Evolutionary conservation across 1,140 invertebrate species (phyloP), one percentile per base, ranked within the genome.

Genomic region (Radopholus similis): DNA sequence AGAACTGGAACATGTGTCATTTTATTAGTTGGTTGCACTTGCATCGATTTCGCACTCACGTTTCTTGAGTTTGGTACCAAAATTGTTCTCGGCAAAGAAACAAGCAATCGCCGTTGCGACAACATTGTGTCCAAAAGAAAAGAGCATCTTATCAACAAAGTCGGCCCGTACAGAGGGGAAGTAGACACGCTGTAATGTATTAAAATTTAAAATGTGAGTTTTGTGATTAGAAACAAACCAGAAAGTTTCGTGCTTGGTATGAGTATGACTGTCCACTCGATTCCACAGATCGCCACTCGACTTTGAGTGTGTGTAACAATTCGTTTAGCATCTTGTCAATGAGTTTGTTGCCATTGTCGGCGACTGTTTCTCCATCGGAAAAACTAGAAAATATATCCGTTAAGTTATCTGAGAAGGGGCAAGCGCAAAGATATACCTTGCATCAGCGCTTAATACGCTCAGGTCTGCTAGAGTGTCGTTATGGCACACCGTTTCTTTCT

Each of bases 21-120:
- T n/a, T n/a, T n/a, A 1, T 11, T 2, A 47, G 32, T 8, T 11
- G 6, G 5, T 11, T 26, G 28, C 21, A 11, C 1, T 47, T 11
- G 44, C 23, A 42, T 2, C 3, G 23, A 13, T 35, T 0, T 21
- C 6, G 51, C 32, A 30, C 9, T 64, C 40, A 68, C 66, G 38
- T 56, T 69, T 69, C n/a, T 47, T 42, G 8, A 68, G 38, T 40
- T 68, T 64, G 4, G 21, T 13, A 1, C 26, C 66, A 37, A 68
- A 35, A 26, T 55, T 69, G 66, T 68, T 68, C 26, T 68, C 64
- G 18, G 54, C 40, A 28, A 68, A 68, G n/a, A 68, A 68, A 21
- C 66, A 68, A 13, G 66, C 42, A 34, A 68, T 44, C n/a, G 66
- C 67, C 21, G 30, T 26, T 11, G 66, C 34, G 5, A 56, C 63